Percentiles rank a stretch among this genome's conserved stretches.
Conservation (phyloP, 2,113 vertebrate species). For the Arenaria interpres region DNA sequence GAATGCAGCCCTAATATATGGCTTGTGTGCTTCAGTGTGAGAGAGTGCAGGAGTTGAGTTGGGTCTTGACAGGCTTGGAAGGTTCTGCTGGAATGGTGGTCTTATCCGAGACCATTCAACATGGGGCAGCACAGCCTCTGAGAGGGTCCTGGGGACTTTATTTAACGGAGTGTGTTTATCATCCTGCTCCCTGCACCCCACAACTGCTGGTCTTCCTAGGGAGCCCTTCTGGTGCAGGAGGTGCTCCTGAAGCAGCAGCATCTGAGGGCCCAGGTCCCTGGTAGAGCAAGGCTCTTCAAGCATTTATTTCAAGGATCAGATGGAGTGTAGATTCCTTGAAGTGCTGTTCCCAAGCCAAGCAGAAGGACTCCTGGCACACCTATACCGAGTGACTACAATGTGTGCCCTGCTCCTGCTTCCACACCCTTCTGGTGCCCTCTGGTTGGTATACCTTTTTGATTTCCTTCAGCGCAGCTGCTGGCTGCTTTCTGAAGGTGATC, state of each 20-base stretch:
- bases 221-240: background rate
- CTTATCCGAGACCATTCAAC: background rate
- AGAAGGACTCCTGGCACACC: background rate
- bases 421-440: background rate
- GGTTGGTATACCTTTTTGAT: background rate
- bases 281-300: background rate
- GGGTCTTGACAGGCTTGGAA: background rate
- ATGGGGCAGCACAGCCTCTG: fast-evolving
- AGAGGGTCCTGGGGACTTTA: background rate
- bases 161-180: fast-evolving
- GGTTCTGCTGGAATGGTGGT: background rate
- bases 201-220: background rate
- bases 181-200: fast-evolving
- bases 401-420: background rate
- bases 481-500: background rate
- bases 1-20: background rate
- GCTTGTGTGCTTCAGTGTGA: background rate
- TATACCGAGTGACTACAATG: fast-evolving
- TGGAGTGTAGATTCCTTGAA: background rate
- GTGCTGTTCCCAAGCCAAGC: background rate
- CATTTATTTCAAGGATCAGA: background rate
- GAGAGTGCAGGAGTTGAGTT: background rate
- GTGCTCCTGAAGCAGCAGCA: background rate
- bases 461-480: background rate
- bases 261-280: slow-evolving; percentile 45